Evolutionary conservation across 2,888 invertebrate species (phyloP).

Genomic region (Perdita meconis): DNA sequence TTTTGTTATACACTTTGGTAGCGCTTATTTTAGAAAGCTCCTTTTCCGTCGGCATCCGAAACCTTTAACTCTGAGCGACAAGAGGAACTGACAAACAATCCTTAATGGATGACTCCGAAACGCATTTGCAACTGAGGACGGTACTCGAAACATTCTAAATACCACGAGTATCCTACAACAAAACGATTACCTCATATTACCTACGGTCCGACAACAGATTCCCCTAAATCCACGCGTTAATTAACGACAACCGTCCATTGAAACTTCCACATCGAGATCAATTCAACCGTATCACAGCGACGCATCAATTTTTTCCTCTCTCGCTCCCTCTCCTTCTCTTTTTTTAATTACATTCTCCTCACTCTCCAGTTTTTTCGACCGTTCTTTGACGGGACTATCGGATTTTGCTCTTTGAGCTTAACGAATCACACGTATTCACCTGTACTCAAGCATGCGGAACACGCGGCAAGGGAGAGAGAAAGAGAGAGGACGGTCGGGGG

Average conservation of each 20-base stretch:
- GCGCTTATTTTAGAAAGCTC: too few relatives aligned
- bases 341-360: constrained; percentile 54
- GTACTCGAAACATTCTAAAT: too few relatives aligned
- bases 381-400: constrained; percentile 62
- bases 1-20: too few relatives aligned
- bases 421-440: constrained; percentile 52
- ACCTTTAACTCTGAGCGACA: too few relatives aligned
- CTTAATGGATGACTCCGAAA: too few relatives aligned
- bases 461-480: neutral
- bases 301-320: constrained; percentile 12
- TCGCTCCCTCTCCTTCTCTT: neutral
- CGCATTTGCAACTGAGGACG: too few relatives aligned
- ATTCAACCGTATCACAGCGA: neutral
- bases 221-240: constrained; percentile 3
- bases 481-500: neutral
- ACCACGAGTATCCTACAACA: neutral
- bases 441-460: neutral
- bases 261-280: neutral
- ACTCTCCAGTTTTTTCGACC: constrained; percentile 25
- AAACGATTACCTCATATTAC: neutral
- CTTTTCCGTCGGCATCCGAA: too few relatives aligned
- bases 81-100: too few relatives aligned
- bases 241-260: constrained; percentile 14
- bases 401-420: constrained; percentile 66
- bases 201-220: neutral